Conservation (phyloP, 2,797 vertebrate species). For the Bryconaethiops microstoma region DNA sequence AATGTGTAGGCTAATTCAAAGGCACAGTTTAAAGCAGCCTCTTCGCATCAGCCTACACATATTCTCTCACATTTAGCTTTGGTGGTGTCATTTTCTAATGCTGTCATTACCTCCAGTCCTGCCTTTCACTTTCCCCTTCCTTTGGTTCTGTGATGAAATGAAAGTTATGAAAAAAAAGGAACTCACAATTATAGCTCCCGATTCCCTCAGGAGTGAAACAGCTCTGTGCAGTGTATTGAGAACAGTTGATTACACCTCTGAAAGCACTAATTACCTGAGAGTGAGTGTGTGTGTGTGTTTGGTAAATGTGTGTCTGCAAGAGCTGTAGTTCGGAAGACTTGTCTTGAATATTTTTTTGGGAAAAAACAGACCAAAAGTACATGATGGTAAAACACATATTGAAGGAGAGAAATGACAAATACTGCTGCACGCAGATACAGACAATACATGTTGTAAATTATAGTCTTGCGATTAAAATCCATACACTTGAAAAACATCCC, state of each 20-base stretch:
- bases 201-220: conserved; percentile 32
- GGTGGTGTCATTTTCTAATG: conserved; percentile 18
- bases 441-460: background rate
- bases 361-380: background rate
- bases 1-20: too few relatives aligned
- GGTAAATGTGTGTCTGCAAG: conserved; percentile 2
- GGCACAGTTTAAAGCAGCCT: background rate
- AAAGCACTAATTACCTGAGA: conserved; percentile 52
- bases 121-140: conserved; percentile 21
- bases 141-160: conserved; percentile 44
- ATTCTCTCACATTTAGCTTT: conserved; percentile 8
- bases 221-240: conserved; percentile 42
- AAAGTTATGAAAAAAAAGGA: conserved; percentile 30
- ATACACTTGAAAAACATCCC: background rate
- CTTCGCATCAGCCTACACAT: background rate
- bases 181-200: conserved; percentile 46
- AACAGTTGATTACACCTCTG: conserved; percentile 52
- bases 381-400: background rate
- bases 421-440: too few relatives aligned
- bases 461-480: background rate
- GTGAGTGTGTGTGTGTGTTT: background rate
- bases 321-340: conserved; percentile 18
- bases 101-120: conserved; percentile 22
- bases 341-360: background rate
- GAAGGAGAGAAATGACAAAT: too few relatives aligned